Conservation (phyloP, 2,113 vertebrate species). For the Scomber japonicus region DNA sequence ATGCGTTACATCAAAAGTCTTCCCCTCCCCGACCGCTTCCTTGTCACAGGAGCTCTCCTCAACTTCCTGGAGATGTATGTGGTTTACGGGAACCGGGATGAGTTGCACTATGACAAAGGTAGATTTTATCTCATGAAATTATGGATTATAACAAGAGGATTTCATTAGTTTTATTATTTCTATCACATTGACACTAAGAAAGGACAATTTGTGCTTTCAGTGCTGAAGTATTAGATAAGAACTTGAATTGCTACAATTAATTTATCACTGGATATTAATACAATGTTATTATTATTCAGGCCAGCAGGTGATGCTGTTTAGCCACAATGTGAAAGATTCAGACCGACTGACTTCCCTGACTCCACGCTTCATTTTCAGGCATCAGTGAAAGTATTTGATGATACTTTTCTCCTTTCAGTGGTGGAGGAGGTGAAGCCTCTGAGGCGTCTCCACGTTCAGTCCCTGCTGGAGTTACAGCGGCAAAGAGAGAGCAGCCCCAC, state of each 20-base stretch:
- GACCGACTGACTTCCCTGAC: no score
- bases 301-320: constrained; percentile 65
- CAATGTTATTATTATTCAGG: no score
- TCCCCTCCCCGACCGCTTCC: constrained; percentile 80
- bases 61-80: constrained; percentile 85
- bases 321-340: constrained; percentile 1
- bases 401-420: constrained; percentile 68
- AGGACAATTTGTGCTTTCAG: no score
- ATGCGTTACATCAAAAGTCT: constrained; percentile 84
- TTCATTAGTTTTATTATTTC: not conserved
- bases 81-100: constrained; percentile 79
- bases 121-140: not conserved
- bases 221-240: no score
- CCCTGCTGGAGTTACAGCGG: constrained; percentile 78
- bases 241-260: no score
- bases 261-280: not conserved
- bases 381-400: not conserved
- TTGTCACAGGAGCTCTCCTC: constrained; percentile 84
- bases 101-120: constrained; percentile 83
- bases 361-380: not conserved
- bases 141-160: not conserved
- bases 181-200: no score
- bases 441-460: constrained; percentile 80
- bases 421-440: constrained; percentile 83
- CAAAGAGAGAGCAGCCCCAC: constrained; percentile 21